Conservation (phyloP, 1,140 invertebrate genomes). For the Aphis craccivora region DNA sequence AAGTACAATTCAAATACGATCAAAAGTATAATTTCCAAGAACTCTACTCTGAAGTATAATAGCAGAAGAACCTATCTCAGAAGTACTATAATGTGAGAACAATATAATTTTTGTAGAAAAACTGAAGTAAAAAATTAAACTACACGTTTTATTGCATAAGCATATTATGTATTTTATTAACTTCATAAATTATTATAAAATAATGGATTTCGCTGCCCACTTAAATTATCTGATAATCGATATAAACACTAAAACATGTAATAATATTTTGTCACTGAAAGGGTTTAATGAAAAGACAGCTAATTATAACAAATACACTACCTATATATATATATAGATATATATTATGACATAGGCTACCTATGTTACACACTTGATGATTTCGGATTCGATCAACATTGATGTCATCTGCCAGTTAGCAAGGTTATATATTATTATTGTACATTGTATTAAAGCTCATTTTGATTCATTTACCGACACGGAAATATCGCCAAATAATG, state of each 20-base stretch:
- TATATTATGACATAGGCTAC: background rate
- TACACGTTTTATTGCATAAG: background rate
- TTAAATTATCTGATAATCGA: background rate
- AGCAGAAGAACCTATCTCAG: background rate
- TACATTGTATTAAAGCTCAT: background rate
- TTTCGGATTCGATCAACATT: background rate
- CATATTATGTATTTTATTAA: background rate
- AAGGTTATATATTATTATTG: background rate
- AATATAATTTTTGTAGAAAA: background rate
- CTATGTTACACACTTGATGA: background rate
- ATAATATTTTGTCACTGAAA: background rate
- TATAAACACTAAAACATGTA: background rate
- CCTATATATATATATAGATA: background rate
- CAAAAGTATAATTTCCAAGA: background rate
- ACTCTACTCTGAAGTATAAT: background rate
- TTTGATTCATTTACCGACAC: background rate
- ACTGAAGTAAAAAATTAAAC: background rate
- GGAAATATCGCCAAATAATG: slow-evolving; percentile 11
- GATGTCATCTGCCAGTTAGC: background rate
- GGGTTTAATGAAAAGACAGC: background rate
- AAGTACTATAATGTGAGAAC: background rate
- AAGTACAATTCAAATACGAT: background rate
- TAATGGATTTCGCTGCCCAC: background rate
- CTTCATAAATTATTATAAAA: background rate
- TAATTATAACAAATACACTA: background rate